Evolutionary conservation across 2,888 invertebrate genomes (phyloP), one percentile per base, ranked within the genome.

Genomic region (Eutolmus rufibarbis): DNA sequence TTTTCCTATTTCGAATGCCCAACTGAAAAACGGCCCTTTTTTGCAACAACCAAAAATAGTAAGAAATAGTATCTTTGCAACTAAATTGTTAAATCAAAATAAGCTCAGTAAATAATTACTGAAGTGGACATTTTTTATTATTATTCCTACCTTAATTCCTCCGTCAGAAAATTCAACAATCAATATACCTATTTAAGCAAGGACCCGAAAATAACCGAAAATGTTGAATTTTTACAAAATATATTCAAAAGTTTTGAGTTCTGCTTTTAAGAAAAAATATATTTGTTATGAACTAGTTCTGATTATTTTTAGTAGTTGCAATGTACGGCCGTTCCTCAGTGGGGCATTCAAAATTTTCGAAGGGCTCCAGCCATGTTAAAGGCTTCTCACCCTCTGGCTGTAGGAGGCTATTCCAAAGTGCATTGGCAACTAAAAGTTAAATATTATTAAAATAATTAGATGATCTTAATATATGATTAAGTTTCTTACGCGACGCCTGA

Each of bases 331-430:
- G 90, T 81, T 90, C 84, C 19, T 90, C 89, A 34, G 89, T 92
- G 79, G 93, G 93, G 77, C 92, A 93, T 19, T 89, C 89, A 57
- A 93, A 91, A 46, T 88, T 90, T 28, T 90, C 88, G 66, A 92
- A 92, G 9, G 91, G 89, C 8, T 89, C 89, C 1, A 88, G 88
- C 88, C 89, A 90, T 9, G 89, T 89, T 5, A 82, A 85, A 2
- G 92, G 90, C 90, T 95, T 95, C 51, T 92, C 89, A 2, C 93
- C 93, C 0, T 93, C 92, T 14, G 93, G 93, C 90, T 95, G 93
- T 87, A 95, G 89, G 91, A 95, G 92, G 89, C 94, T 95, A 90
- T 95, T 95, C 95, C 95, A 95, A 3, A 95, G 89, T 16, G 93
- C 93, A 90, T 94, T 94, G 23, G 94, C 93, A 89, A 93, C 95